These are phyloP conservation scores for Magallana angulata DNA, from an alignment of 1,140 invertebrate genomes.

Conservation along the genomic window DNA sequence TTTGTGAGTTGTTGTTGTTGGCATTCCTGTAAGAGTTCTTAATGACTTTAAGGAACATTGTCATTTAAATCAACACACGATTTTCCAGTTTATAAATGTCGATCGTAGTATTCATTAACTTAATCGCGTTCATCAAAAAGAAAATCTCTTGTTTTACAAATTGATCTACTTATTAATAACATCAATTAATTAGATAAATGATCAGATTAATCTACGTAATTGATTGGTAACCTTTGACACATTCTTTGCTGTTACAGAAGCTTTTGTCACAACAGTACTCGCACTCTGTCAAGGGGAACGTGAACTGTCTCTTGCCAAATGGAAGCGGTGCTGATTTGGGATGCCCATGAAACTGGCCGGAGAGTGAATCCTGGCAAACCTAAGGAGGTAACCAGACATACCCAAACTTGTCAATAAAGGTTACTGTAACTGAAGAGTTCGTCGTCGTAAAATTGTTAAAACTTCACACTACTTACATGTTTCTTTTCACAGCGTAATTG, in stretches of 20 bases:
- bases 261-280: slow-evolving; percentile 47
- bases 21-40: neutral
- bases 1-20: neutral
- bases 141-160: no score
- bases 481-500: slow-evolving; percentile 7
- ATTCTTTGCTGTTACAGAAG: slow-evolving; percentile 49
- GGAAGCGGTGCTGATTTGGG: neutral
- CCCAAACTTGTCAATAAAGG: no score
- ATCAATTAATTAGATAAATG: no score
- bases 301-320: slow-evolving; percentile 26
- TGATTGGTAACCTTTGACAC: slow-evolving; percentile 27
- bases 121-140: no score
- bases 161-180: no score
- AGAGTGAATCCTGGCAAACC: neutral
- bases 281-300: slow-evolving; percentile 25
- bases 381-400: neutral
- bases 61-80: no score
- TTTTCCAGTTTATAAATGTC: no score
- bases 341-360: neutral
- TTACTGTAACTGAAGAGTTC: no score
- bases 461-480: neutral
- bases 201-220: no score
- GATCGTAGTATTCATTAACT: no score
- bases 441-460: no score
- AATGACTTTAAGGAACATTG: no score